phyloP scores from a whole-genome alignment of 2,113 vertebrate species.

The Nicator chloris region DNA sequence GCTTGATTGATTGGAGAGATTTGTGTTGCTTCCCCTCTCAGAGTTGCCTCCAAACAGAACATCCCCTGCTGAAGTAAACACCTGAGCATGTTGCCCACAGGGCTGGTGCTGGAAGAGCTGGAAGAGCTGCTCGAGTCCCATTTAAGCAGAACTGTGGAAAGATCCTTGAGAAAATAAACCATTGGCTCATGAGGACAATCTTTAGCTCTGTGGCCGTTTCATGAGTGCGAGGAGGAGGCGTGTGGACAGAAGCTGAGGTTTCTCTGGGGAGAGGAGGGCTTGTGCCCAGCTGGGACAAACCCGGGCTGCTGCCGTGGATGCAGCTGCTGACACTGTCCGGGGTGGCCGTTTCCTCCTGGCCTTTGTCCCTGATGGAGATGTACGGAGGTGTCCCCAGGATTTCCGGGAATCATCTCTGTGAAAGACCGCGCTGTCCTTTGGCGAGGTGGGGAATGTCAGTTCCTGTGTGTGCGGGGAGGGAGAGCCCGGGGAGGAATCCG shows the following conservation, averaged over 20 bases:
- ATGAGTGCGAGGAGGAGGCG: background rate
- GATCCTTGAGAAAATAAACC: background rate
- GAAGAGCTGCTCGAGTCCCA: too few species aligned
- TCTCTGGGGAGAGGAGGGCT: background rate
- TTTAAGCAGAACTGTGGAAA: background rate
- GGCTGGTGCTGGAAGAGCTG: background rate
- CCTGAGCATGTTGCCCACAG: background rate
- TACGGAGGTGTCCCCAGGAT: background rate
- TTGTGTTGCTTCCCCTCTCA: background rate
- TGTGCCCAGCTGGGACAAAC: fast-evolving
- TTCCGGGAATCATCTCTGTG: background rate
- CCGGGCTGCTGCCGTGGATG: fast-evolving
- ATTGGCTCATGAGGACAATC: background rate
- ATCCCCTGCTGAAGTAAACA: background rate
- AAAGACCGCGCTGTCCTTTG: background rate
- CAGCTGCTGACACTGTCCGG: background rate
- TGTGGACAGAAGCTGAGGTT: fast-evolving
- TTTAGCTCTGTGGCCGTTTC: background rate
- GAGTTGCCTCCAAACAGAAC: background rate
- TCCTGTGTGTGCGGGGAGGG: background rate
- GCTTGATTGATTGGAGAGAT: background rate
- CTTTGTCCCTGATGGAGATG: background rate
- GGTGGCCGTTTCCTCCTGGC: background rate
- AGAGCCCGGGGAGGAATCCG: background rate
- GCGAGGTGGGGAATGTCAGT: fast-evolving